Evolutionary conservation across 2,888 invertebrate species (phyloP).

Genomic region (Lasioglossum calceatum): DNA sequence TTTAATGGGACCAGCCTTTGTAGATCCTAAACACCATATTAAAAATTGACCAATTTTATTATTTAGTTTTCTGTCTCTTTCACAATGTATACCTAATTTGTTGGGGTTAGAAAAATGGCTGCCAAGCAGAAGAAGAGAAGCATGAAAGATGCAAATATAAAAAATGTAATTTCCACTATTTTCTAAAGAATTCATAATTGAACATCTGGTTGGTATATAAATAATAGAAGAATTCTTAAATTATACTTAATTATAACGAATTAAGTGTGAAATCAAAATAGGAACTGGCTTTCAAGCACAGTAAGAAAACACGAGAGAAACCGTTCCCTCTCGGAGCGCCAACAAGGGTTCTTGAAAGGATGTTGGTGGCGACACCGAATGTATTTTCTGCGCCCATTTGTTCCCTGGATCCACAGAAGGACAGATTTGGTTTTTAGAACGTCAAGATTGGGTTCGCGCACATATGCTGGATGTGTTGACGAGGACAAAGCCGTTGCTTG

Average conservation of each 20-base stretch:
- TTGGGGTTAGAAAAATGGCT: neutral
- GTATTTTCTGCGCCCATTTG: neutral
- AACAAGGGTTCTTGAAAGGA: neutral
- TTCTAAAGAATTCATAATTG: too few species aligned
- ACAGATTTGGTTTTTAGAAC: slow-evolving; percentile 8
- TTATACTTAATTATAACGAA: neutral
- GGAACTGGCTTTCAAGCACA: neutral
- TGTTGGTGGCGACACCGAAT: neutral
- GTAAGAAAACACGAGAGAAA: neutral
- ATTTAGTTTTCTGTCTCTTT: neutral
- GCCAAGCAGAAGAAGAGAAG: too few species aligned
- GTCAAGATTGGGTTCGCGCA: neutral
- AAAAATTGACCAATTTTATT: neutral
- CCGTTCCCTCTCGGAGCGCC: neutral
- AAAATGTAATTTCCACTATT: too few species aligned
- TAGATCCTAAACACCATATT: too few species aligned
- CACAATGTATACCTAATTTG: neutral
- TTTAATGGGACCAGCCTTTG: too few species aligned
- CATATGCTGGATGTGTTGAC: neutral
- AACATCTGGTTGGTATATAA: too few species aligned
- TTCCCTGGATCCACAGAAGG: neutral
- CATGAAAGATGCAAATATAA: too few species aligned
- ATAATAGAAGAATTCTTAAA: too few species aligned
- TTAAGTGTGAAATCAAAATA: neutral
- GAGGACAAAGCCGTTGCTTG: neutral